Conservation (phyloP, 2,888 invertebrate genomes). For the Unio delphinus region DNA sequence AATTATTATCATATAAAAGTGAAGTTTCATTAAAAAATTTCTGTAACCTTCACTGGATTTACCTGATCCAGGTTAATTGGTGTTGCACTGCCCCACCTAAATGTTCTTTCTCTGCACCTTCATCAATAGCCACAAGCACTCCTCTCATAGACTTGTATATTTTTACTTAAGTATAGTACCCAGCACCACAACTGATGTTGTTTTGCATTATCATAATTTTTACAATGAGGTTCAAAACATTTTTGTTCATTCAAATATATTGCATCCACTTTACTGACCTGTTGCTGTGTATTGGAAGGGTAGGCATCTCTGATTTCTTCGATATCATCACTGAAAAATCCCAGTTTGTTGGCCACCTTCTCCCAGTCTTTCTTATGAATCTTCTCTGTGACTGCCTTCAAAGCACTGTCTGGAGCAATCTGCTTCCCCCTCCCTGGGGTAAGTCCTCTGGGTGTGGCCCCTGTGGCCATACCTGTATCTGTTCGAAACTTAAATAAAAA, state of each 20-base stretch:
- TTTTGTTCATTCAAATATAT: not conserved
- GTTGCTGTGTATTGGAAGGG: slow-evolving; percentile 40
- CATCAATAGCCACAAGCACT: too few species aligned
- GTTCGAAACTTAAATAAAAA: slow-evolving; percentile 25
- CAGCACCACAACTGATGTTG: too few species aligned
- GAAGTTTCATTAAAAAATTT: too few species aligned
- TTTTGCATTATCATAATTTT: too few species aligned
- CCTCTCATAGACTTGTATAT: too few species aligned
- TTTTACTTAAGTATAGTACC: too few species aligned
- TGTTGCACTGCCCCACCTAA: too few species aligned
- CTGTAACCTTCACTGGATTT: too few species aligned
- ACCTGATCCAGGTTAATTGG: too few species aligned
- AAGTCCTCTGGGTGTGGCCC: slow-evolving; percentile 6
- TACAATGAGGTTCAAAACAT: not conserved
- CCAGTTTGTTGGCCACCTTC: slow-evolving; percentile 57
- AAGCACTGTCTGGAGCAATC: slow-evolving; percentile 51
- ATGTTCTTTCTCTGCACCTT: too few species aligned
- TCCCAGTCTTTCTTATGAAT: slow-evolving; percentile 59
- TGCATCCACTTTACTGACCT: slow-evolving; percentile 31
- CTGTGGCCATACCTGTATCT: slow-evolving; percentile 15
- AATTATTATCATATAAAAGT: too few species aligned
- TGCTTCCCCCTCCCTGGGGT: slow-evolving; percentile 15
- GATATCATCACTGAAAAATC: slow-evolving; percentile 53
- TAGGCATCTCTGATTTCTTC: slow-evolving; percentile 45
- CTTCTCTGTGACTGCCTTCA: slow-evolving; percentile 55